Conservation (phyloP, 2,113 vertebrate genomes). For the Parus major region DNA sequence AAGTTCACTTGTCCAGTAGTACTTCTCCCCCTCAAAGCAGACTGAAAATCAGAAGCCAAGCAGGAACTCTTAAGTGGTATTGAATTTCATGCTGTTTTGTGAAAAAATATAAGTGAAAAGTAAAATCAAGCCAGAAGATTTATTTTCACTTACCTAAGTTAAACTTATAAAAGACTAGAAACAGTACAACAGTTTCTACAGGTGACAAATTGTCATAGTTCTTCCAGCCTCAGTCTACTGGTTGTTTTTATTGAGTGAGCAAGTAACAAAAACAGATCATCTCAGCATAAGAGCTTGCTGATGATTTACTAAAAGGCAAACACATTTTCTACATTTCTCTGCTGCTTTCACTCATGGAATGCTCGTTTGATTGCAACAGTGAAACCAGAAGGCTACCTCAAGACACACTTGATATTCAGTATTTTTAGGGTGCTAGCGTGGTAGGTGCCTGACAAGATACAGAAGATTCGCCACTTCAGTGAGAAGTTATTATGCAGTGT, state of each 20-base stretch:
- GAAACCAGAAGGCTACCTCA: not conserved
- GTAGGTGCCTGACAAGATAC: not conserved
- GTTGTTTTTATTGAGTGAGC: not conserved
- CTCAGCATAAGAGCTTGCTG: not conserved
- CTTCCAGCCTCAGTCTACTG: not conserved
- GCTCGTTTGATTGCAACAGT: not conserved
- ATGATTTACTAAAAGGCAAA: slow-evolving; percentile 43
- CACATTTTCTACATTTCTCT: slow-evolving; percentile 11
- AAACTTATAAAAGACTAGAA: not conserved
- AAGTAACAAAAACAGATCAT: not conserved
- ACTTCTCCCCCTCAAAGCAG: not conserved
- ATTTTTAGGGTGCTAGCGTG: not conserved
- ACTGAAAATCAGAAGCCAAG: not conserved
- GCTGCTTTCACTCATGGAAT: not conserved
- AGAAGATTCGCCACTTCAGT: not conserved
- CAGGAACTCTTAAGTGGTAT: not conserved
- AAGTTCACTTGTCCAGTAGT: not conserved
- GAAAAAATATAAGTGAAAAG: not conserved
- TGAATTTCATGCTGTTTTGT: not conserved
- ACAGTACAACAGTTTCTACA: not conserved
- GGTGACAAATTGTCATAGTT: not conserved
- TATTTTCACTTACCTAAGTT: not conserved
- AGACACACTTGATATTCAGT: not conserved
- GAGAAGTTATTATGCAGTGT: not conserved
- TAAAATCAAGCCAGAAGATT: not conserved